A percentile compares a stretch with the other conserved stretches of the same genome.
Conservation (phyloP, 1,140 invertebrate genomes). For the Bombus sibiricus region DNA sequence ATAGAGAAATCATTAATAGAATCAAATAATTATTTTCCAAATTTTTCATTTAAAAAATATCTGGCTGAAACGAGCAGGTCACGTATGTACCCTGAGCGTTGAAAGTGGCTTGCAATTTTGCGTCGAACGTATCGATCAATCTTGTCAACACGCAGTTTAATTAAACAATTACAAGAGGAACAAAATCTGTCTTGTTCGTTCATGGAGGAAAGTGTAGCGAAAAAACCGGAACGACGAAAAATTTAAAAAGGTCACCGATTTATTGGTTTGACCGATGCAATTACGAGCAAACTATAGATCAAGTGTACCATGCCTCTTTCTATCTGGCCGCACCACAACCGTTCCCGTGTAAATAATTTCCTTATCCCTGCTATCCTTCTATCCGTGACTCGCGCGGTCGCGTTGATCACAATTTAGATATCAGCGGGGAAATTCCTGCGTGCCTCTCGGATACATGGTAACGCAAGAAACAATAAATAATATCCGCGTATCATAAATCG, state of each 20-base stretch:
- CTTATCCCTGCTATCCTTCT: constrained; percentile 37
- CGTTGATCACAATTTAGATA: constrained; percentile 49
- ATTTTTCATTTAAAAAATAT: neutral
- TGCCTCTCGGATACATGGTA: constrained; percentile 7
- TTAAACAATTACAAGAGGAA: constrained; percentile 17
- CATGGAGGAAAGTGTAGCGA: neutral
- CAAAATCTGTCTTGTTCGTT: neutral
- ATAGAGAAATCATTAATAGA: neutral
- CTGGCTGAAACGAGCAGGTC: neutral
- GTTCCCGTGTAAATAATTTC: constrained; percentile 33
- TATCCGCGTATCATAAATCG: neutral
- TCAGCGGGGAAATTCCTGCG: constrained; percentile 25
- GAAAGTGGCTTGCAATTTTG: constrained; percentile 19
- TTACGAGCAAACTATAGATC: neutral
- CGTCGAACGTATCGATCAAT: constrained; percentile 37
- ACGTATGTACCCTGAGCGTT: neutral
- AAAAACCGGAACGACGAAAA: constrained; percentile 27
- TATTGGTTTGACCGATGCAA: constrained; percentile 1
- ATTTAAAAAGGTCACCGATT: constrained; percentile 24
- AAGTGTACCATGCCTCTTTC: too few relatives aligned
- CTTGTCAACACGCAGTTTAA: constrained; percentile 28
- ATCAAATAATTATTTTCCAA: neutral
- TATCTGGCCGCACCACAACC: neutral
- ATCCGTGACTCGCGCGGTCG: constrained; percentile 5
- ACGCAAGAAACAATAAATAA: constrained; percentile 35